Evolutionary conservation across 1,140 invertebrate species (phyloP), one percentile per base, ranked within the genome.

Genomic region (Trachymyrmex cornetzi): DNA sequence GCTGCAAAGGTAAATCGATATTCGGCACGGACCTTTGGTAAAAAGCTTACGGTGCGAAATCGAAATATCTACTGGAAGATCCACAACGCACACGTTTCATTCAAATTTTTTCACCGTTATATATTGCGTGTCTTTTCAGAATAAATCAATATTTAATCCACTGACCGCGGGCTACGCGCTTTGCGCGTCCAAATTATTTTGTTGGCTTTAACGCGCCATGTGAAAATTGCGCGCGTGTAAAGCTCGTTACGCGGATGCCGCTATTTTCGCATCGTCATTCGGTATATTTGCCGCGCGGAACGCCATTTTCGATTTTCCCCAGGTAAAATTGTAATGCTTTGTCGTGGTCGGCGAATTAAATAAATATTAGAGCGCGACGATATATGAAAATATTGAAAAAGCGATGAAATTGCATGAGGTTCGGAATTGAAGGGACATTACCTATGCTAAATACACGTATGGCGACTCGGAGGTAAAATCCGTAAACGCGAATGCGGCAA

Each of bases 131-230:
- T 24, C 69, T 74, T 50, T 27, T 57, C 38, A 11, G 69, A 84
- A 84, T 84, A 74, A 84, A 84, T 84, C 80, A 84, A 84, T 84
- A 84, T 84, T 84, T 84, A 84, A 84, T 75, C 69, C n/a, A 9
- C 11, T 34, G 80, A 50, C 67, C 69, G 38, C 67, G 55, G n/a
- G 38, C 79, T 61, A 74, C 55, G 24, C 55, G 80, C 80, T 84
- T 84, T 84, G 55, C 55, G 69, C 57, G 69, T 61, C 24, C 55
- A 38, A 84, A 84, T 84, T 84, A 84, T 84, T 84, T 84, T 84
- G 69, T 84, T 84, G 80, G 59, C 69, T 84, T 84, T 75, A 75
- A 75, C 69, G 69, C 80, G 69, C 69, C 27, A 57, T 44, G 44
- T 12, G 69, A 84, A 84, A 84, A 84, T 84, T 84, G 80, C 80